Percentiles rank a stretch among this genome's conserved stretches.
Conservation (phyloP, 2,797 vertebrate species). For the Triplophysa yarkandensis region DNA sequence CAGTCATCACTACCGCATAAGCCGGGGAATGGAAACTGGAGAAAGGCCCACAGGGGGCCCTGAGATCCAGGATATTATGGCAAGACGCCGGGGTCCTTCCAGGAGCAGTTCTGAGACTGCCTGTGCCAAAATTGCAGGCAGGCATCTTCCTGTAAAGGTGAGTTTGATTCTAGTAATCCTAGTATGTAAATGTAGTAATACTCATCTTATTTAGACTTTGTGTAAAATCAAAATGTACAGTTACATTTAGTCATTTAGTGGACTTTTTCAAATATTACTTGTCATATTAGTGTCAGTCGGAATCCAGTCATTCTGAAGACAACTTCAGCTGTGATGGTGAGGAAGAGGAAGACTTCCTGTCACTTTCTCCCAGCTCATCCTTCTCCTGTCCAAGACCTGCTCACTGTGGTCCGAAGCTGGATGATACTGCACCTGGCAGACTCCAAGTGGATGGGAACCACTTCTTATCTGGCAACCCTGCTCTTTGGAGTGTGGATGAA, state of each 20-base stretch:
- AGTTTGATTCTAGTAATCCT: conserved; percentile 1
- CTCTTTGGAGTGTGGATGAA: conserved; percentile 94
- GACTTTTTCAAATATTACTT: conserved; percentile 1
- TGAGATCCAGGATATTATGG: conserved; percentile 73
- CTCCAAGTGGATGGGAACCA: conserved; percentile 83
- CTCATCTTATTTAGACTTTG: background rate
- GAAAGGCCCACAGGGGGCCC: conserved; percentile 71
- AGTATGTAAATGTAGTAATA: too few species aligned
- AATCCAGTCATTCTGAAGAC: conserved; percentile 94
- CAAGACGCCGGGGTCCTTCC: conserved; percentile 83
- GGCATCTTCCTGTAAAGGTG: conserved; percentile 81
- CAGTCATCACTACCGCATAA: conserved; percentile 90
- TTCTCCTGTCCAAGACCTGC: conserved; percentile 83
- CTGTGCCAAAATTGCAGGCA: conserved; percentile 86
- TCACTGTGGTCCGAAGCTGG: conserved; percentile 72
- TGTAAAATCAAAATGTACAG: background rate
- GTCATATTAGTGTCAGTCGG: conserved; percentile 79
- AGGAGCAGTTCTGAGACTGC: conserved; percentile 86
- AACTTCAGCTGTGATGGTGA: conserved; percentile 93
- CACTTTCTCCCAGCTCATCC: conserved; percentile 86
- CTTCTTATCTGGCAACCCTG: conserved; percentile 89
- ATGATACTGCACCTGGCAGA: conserved; percentile 79
- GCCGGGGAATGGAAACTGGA: conserved; percentile 78
- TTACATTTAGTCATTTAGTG: too few species aligned
- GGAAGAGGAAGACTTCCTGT: conserved; percentile 80